phyloP scores from a whole-genome alignment of 2,797 vertebrate species.

The Nannoperca australis region DNA sequence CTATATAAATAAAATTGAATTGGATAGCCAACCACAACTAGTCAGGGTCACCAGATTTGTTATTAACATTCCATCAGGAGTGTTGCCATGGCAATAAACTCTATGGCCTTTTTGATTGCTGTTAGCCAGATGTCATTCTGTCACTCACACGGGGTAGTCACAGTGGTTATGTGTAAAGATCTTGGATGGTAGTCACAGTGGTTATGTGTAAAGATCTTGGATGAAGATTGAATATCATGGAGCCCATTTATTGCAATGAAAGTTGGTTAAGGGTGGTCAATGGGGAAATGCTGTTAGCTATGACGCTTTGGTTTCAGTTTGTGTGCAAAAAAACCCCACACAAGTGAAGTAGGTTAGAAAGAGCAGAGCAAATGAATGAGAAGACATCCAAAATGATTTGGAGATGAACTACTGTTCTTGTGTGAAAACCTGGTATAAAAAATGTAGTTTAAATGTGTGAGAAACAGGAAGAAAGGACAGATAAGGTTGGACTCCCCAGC shows the following conservation, averaged over 20 bases:
- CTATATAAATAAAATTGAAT: no score
- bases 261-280: no score
- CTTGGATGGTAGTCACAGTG: neutral
- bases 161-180: neutral
- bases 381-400: no score
- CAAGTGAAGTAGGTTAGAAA: no score
- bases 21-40: no score
- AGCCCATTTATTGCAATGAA: no score
- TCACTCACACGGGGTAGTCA: neutral
- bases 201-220: neutral
- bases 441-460: neutral
- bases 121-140: neutral
- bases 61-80: neutral
- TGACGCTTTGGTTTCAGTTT: neutral
- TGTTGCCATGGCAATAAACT: neutral
- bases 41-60: neutral
- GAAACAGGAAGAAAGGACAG: constrained; percentile 7
- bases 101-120: neutral
- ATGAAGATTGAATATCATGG: no score
- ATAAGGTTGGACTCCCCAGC: constrained; percentile 20
- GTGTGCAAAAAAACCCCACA: neutral
- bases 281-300: neutral
- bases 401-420: no score
- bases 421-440: neutral
- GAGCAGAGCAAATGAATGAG: no score